A percentile compares a stretch with the other conserved stretches of the same genome.
These are phyloP conservation scores for Theonella swinhoei DNA, from an alignment of 37 sponge, comb jelly and placozoan species.

Conservation along the genomic window DNA sequence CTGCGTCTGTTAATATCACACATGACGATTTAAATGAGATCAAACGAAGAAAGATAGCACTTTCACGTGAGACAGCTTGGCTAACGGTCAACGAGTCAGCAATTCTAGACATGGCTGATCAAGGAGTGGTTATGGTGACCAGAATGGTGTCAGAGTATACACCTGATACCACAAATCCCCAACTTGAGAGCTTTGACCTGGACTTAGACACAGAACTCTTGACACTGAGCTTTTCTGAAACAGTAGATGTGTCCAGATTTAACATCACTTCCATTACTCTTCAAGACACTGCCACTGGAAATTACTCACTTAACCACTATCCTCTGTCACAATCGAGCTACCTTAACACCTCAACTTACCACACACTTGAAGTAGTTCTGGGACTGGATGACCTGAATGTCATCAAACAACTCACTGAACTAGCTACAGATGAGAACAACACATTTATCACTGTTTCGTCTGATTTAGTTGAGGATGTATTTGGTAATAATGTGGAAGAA, in stretches of 20 bases:
- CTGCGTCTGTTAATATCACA: conserved; percentile 61
- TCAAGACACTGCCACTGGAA: conserved; percentile 69
- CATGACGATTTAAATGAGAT: conserved; percentile 82
- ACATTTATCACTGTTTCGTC: conserved; percentile 61
- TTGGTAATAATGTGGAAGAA: conserved; percentile 62
- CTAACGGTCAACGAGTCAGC: conserved; percentile 61
- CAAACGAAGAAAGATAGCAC: conserved; percentile 78
- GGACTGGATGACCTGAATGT: conserved; percentile 71
- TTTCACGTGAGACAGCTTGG: conserved; percentile 69
- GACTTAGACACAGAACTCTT: conserved; percentile 58
- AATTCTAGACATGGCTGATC: conserved; percentile 80
- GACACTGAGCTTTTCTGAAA: conserved; percentile 81
- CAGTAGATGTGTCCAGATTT: conserved; percentile 62
- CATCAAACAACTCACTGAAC: conserved; percentile 67
- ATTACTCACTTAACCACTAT: conserved; percentile 66
- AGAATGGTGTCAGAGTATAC: conserved; percentile 60
- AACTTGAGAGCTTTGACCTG: conserved; percentile 55
- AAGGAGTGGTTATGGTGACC: conserved; percentile 44
- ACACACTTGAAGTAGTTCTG: conserved; percentile 37
- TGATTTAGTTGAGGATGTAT: conserved; percentile 71
- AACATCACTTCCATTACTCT: conserved; percentile 74
- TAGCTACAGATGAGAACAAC: conserved; percentile 56
- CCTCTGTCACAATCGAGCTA: conserved; percentile 60
- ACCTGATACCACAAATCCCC: conserved; percentile 75
- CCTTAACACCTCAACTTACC: conserved; percentile 27